A percentile compares a stretch with the other conserved stretches of the same genome.
Conservation (phyloP, 2,888 invertebrate genomes). For the Cloeon dipterum region DNA sequence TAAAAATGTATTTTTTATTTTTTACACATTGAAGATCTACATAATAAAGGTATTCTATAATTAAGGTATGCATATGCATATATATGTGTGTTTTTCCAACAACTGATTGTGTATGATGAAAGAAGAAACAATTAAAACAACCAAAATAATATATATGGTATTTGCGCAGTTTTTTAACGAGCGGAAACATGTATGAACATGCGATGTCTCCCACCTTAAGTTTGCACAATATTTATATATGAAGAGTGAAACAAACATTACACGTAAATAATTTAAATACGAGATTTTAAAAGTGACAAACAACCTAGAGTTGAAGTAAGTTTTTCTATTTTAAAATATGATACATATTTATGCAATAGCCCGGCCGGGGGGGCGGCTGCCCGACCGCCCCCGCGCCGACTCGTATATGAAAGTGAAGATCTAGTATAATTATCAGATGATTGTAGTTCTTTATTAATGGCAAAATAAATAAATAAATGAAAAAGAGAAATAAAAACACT, state of each 20-base stretch:
- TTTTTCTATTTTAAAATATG: conserved; percentile 7
- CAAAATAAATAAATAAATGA: no score
- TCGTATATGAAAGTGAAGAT: conserved; percentile 4
- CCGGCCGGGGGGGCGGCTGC: not conserved
- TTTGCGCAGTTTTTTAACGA: conserved; percentile 10
- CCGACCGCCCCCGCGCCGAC: conserved; percentile 1
- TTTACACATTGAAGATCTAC: conserved; percentile 7
- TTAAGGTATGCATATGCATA: not conserved
- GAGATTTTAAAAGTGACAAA: not conserved
- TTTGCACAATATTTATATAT: conserved; percentile 10
- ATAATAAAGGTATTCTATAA: not conserved
- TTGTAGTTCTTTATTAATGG: no score
- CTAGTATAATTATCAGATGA: conserved; percentile 8
- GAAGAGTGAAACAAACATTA: conserved; percentile 11
- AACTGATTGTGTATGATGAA: no score
- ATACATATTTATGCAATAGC: not conserved
- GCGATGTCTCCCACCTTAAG: conserved; percentile 7
- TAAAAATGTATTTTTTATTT: conserved; percentile 9
- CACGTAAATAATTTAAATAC: conserved; percentile 3
- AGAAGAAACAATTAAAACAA: no score
- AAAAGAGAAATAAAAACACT: no score
- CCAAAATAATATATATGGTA: no score
- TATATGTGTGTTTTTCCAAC: no score
- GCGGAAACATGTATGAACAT: no score
- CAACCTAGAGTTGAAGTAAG: not conserved